Evolutionary conservation across 2,888 invertebrate genomes (phyloP).

Genomic region (Carterocephalus palaemon): DNA sequence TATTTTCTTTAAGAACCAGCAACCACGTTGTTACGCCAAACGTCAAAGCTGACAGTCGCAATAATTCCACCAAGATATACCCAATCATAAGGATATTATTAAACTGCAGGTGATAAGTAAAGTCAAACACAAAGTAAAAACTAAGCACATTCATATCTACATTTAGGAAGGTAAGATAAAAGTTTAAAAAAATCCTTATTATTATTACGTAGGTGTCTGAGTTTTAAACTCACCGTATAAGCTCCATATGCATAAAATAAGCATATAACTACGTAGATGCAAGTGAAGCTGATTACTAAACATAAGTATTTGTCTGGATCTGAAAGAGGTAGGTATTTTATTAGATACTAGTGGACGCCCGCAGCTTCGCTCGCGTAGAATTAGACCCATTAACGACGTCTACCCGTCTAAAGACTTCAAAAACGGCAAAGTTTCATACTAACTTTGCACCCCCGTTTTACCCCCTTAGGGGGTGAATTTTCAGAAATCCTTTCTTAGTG

Average conservation of each 20-base stretch:
- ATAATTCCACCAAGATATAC: slow-evolving; percentile 55
- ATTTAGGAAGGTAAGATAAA: too few species aligned
- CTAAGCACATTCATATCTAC: too few species aligned
- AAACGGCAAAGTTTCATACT: too few species aligned
- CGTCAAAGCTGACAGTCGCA: slow-evolving; percentile 50
- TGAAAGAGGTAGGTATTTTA: slow-evolving; percentile 38
- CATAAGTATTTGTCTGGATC: slow-evolving; percentile 56
- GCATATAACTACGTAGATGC: slow-evolving; percentile 51
- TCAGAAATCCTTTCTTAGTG: too few species aligned
- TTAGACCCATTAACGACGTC: too few species aligned
- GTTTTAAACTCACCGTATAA: slow-evolving; percentile 49
- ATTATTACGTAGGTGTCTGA: slow-evolving; percentile 2
- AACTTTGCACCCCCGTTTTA: too few species aligned
- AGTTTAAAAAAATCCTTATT: neutral
- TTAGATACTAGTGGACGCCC: too few species aligned
- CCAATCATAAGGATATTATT: slow-evolving; percentile 57
- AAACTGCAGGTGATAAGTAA: too few species aligned
- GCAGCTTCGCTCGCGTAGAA: too few species aligned
- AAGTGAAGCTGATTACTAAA: slow-evolving; percentile 43
- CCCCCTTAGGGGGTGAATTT: too few species aligned
- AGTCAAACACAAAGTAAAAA: slow-evolving; percentile 1
- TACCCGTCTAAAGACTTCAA: neutral
- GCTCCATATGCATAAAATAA: slow-evolving; percentile 62
- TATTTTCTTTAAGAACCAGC: slow-evolving; percentile 63
- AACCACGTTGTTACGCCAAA: slow-evolving; percentile 48